phyloP scores from a whole-genome alignment of 2,888 invertebrate genomes.

The Leptopilina syphax region DNA sequence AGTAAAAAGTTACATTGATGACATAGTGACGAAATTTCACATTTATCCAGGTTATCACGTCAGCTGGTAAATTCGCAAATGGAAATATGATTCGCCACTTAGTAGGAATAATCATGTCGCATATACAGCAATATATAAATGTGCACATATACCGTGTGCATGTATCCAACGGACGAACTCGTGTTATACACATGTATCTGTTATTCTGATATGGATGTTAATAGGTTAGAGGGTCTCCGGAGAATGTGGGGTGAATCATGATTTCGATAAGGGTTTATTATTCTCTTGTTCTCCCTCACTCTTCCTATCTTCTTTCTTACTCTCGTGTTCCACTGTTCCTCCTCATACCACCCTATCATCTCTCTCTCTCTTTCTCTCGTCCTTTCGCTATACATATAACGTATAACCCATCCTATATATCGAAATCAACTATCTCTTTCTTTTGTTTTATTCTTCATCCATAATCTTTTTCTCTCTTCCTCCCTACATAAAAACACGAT shows the following conservation, averaged over 20 bases:
- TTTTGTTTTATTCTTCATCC: constrained; percentile 43
- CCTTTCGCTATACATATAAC: constrained; percentile 32
- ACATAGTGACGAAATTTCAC: neutral
- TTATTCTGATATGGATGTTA: constrained; percentile 75
- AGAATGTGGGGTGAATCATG: constrained; percentile 72
- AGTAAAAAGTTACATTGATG: neutral
- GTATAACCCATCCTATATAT: constrained; percentile 51
- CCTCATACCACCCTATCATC: constrained; percentile 67
- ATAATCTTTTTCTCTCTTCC: constrained; percentile 50
- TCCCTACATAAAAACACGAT: constrained; percentile 32
- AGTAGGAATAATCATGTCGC: constrained; percentile 33
- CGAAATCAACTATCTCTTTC: constrained; percentile 49
- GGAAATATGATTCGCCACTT: constrained; percentile 35
- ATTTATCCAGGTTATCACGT: neutral
- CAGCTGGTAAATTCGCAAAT: constrained; percentile 28
- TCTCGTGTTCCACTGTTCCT: constrained; percentile 60
- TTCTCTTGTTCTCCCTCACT: constrained; percentile 43
- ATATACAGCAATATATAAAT: constrained; percentile 20
- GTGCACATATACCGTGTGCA: neutral
- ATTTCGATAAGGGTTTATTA: constrained; percentile 65
- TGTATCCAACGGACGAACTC: constrained; percentile 39
- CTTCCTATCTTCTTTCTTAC: constrained; percentile 40
- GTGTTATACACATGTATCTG: constrained; percentile 65
- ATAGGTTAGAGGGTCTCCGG: constrained; percentile 74
- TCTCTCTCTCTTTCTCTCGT: constrained; percentile 59